A percentile compares a stretch with the other conserved stretches of the same genome.
Evolutionary conservation across 64 coral and sea anemone genomes (phyloP).

Genomic region (Pocillopora damicornis): DNA sequence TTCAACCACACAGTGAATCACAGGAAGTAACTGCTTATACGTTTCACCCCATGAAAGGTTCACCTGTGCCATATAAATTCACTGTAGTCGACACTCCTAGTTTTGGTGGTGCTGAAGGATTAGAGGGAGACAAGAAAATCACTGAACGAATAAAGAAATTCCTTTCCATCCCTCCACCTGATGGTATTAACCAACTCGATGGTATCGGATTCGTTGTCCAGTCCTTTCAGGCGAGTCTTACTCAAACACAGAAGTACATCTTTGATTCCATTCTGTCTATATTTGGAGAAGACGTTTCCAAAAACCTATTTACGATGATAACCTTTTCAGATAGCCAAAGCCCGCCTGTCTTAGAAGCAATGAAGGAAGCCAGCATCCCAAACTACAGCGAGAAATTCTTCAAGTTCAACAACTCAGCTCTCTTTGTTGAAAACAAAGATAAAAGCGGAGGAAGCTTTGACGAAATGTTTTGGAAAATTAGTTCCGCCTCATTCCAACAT

Average conservation of each 20-base stretch:
- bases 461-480: not conserved
- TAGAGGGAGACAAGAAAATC: conserved; percentile 26
- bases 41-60: conserved; percentile 8
- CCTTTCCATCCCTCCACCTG: not conserved
- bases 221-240: conserved; percentile 18
- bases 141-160: conserved; percentile 33
- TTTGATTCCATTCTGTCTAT: conserved; percentile 48
- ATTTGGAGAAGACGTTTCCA: conserved; percentile 37
- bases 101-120: conserved; percentile 25
- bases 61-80: not conserved
- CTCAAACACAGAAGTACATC: conserved; percentile 32
- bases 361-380: conserved; percentile 13
- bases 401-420: not conserved
- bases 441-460: not conserved
- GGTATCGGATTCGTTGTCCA: conserved; percentile 43
- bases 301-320: conserved; percentile 56
- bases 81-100: conserved; percentile 39
- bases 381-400: not conserved
- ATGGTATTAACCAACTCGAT: conserved; percentile 37
- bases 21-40: conserved; percentile 43
- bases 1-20: conserved; percentile 23
- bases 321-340: conserved; percentile 48
- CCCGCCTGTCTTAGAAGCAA: conserved; percentile 33
- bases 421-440: not conserved
- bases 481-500: not conserved